Evolutionary conservation across 2,888 invertebrate species (phyloP).

Genomic region (Lysandra bellargus): DNA sequence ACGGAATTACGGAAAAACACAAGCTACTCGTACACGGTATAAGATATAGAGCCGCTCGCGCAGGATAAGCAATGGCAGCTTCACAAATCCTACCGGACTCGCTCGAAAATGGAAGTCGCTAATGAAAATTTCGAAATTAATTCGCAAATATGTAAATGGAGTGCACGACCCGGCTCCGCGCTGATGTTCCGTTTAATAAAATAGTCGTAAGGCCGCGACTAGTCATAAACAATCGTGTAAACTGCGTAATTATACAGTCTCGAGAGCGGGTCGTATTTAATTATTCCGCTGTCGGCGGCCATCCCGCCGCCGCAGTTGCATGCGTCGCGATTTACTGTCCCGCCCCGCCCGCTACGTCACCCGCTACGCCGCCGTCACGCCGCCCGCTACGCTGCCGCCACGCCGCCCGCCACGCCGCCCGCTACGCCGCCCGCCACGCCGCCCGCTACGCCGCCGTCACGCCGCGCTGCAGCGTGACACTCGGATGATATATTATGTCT

Average conservation of each 20-base stretch:
- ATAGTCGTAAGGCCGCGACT: constrained; percentile 30
- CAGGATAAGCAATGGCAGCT: not conserved
- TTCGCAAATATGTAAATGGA: constrained; percentile 24
- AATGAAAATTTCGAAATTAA: constrained; percentile 21
- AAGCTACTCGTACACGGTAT: not conserved
- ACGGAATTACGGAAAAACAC: constrained; percentile 3
- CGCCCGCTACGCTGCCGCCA: not conserved
- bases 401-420: not conserved
- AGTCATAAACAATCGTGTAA: constrained; percentile 28
- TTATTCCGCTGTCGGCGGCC: constrained; percentile 27
- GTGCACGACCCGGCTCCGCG: constrained; percentile 4
- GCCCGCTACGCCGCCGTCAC: not conserved
- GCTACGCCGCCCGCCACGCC: not conserved
- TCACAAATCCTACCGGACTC: not conserved
- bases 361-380: not conserved
- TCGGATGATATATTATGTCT: constrained; percentile 27
- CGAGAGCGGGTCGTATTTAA: constrained; percentile 25
- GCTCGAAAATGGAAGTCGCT: constrained; percentile 1
- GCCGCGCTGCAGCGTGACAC: constrained; percentile 15
- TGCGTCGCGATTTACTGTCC: constrained; percentile 19
- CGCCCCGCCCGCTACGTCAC: not conserved
- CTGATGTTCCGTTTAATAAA: constrained; percentile 28
- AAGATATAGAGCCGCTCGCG: not conserved
- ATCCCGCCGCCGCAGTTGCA: constrained; percentile 1
- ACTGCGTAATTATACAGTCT: constrained; percentile 29